phyloP scores from a whole-genome alignment of 2,888 invertebrate species.

The Plagiodera versicolora region DNA sequence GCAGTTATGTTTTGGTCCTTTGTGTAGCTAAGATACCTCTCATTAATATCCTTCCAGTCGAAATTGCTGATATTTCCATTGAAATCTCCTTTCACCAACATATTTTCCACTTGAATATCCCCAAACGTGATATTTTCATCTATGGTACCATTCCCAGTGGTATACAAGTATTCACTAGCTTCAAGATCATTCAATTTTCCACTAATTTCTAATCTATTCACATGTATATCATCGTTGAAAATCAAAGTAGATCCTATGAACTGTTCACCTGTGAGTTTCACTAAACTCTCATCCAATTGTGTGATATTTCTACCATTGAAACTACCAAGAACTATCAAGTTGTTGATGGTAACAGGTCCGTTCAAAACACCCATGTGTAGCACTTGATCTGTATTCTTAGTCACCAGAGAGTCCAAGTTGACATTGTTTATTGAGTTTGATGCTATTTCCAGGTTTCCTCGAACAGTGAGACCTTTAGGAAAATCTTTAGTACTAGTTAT shows the following conservation, averaged over 20 bases:
- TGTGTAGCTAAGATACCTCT: constrained; percentile 46
- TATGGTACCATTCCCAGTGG: constrained; percentile 26
- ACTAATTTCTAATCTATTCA: constrained; percentile 48
- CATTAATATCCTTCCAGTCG: constrained; percentile 47
- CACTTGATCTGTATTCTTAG: constrained; percentile 56
- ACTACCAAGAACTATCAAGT: constrained; percentile 52
- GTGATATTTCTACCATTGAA: constrained; percentile 55
- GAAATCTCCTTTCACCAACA: constrained; percentile 37
- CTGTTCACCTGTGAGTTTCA: constrained; percentile 54
- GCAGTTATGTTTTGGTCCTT: constrained; percentile 46
- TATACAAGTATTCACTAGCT: constrained; percentile 41
- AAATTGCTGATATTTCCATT: constrained; percentile 46
- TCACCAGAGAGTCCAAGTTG: constrained; percentile 55
- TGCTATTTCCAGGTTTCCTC: constrained; percentile 51
- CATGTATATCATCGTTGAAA: constrained; percentile 47
- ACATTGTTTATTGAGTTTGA: constrained; percentile 56
- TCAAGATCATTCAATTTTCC: constrained; percentile 51
- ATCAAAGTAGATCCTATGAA: constrained; percentile 49
- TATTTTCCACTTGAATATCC: constrained; percentile 24
- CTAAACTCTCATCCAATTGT: constrained; percentile 51
- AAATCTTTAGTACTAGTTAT: constrained; percentile 58
- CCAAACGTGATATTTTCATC: constrained; percentile 17
- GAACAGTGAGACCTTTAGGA: constrained; percentile 48
- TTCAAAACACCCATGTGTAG: constrained; percentile 52
- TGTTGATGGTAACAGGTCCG: constrained; percentile 55